A percentile compares a stretch with the other conserved stretches of the same genome.
These are phyloP conservation scores for Lophura nycthemera DNA, from an alignment of 2,113 vertebrate species.

Conservation along the genomic window DNA sequence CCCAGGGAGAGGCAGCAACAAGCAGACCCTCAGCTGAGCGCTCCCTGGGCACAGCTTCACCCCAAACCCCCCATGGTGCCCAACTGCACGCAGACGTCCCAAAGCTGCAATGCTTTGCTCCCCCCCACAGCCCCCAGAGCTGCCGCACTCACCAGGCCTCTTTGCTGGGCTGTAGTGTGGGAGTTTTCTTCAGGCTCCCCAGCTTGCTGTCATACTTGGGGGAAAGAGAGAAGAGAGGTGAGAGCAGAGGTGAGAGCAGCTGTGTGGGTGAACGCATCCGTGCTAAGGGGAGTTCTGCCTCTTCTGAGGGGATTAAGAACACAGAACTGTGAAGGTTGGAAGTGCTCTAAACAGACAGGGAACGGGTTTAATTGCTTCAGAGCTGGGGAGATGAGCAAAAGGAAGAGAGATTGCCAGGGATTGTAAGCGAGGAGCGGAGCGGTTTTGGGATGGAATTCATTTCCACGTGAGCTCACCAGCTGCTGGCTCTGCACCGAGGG, in stretches of 20 bases:
- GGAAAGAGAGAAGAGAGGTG: not conserved
- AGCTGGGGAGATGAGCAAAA: not conserved
- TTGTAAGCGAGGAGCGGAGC: not conserved
- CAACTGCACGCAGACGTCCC: too few relatives aligned
- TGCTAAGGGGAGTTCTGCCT: too few relatives aligned
- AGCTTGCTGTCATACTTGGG: constrained; percentile 75
- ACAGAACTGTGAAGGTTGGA: not conserved
- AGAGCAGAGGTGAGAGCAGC: not conserved
- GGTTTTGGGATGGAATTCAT: not conserved
- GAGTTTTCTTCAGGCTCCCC: constrained; percentile 83
- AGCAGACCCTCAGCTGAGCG: too few relatives aligned
- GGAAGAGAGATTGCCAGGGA: not conserved
- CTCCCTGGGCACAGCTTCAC: too few relatives aligned
- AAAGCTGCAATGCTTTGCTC: too few relatives aligned
- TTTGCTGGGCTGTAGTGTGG: constrained; percentile 89
- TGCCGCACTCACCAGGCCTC: constrained; percentile 86
- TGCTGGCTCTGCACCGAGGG: constrained; percentile 69
- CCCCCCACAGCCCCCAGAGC: too few relatives aligned
- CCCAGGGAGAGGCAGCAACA: too few relatives aligned
- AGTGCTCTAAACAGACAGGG: not conserved
- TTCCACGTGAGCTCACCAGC: constrained; percentile 59
- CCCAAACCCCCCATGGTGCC: too few relatives aligned
- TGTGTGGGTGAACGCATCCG: too few relatives aligned
- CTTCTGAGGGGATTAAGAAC: not conserved
- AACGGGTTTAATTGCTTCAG: not conserved